These are phyloP conservation scores for Pseudorectes ferrugineus DNA, from an alignment of 2,113 vertebrate genomes.

Conservation along the genomic window DNA sequence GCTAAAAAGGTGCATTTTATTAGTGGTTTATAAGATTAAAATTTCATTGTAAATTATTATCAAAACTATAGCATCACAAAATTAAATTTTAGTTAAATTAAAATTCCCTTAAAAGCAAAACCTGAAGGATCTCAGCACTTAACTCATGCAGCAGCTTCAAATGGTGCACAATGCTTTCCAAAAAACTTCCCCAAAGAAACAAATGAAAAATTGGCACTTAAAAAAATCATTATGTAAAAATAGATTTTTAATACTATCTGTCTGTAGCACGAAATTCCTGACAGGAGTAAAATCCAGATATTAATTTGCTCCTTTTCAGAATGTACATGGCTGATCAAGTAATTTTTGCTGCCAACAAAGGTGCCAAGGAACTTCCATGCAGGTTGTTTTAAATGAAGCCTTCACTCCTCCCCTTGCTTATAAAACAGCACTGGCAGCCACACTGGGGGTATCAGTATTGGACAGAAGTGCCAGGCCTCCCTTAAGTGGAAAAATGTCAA, in stretches of 20 bases:
- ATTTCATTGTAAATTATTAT: background rate
- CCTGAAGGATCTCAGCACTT: background rate
- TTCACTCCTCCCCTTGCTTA: background rate
- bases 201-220: background rate
- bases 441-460: slow-evolving; percentile 77
- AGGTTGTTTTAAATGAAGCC: background rate
- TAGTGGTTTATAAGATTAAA: background rate
- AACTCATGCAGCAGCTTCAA: background rate
- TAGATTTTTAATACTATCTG: background rate
- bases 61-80: background rate
- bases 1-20: background rate
- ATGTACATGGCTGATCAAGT: background rate
- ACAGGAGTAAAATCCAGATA: background rate
- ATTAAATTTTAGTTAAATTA: background rate
- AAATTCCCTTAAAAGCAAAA: background rate
- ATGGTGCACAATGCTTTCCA: background rate
- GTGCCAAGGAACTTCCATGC: background rate
- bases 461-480: slow-evolving; percentile 74
- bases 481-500: slow-evolving; percentile 71
- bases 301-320: background rate
- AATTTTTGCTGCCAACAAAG: background rate
- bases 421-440: slow-evolving; percentile 49
- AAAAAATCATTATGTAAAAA: background rate
- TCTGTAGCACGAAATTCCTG: background rate
- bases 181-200: background rate